Base-by-base conservation (phyloP, 1,140 invertebrate species). In the Phymorhynchus buccinoides region DNA sequence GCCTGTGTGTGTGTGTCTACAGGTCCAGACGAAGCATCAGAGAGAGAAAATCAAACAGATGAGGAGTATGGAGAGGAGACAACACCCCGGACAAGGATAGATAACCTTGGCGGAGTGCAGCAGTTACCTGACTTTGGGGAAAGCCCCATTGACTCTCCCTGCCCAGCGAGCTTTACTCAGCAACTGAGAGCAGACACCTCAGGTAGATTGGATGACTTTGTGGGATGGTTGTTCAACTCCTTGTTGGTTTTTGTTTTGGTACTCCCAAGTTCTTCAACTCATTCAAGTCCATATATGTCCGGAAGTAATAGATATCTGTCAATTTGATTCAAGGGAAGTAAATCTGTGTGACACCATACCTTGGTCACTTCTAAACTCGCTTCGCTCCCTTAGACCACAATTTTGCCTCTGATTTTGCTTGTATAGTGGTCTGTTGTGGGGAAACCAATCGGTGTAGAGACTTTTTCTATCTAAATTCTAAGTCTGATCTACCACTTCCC, bases 111-210 rank as follows among this genome's bases (percentile, higher is more conserved):
- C 22, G 39, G 44, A 30, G 41, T 56, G 37, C n/a, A 71, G 27
- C 44, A 75, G 27, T 56, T 85, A 44, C 84, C 80, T 35, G 81
- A 86, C 56, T 80, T 86, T 73, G 52, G 73, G 42, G 71, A 56
- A 27, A 86, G 85, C 62, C 75, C 85, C n/a, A 80, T 84, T 35
- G 42, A 37, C 32, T 80, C 84, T 0, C 44, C n/a, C 35, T 22
- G n/a, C 68, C 30, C 30, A 2, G 18, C 30, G 30, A 35, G 30
- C 68, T 71, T 71, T 18, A 71, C 30, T 18, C 30, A 71, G 30
- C 68, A 32, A 2, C 9, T 32, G 68, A 75, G 35, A 7, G 35
- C 73, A 39, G 73, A 75, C 7, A 41, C 73, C 42, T 41, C 73
- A 75, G 73, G 73, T 75, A 71, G 2, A 37, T 6, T 14, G 6